phyloP scores from a whole-genome alignment of 2,888 invertebrate genomes.

The Caenorhabditis auriculariae region DNA sequence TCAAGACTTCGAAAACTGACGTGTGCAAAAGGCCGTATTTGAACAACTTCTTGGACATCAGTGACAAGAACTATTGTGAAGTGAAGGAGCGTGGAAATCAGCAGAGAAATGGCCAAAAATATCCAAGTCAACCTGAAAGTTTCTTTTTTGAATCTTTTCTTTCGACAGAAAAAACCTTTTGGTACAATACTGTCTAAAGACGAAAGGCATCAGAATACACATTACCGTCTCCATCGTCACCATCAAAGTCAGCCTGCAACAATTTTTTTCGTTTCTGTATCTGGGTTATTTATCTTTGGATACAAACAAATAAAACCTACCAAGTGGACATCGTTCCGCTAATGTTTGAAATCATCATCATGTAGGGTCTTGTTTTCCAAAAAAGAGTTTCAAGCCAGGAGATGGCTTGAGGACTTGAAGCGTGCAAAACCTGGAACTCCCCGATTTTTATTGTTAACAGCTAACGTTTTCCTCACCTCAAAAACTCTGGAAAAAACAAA shows the following conservation, averaged over 20 bases:
- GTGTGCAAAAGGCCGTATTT: conserved; percentile 11
- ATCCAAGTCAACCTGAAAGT: conserved; percentile 32
- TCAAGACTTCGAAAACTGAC: conserved; percentile 1
- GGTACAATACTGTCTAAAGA: conserved; percentile 56
- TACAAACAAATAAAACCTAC: no score
- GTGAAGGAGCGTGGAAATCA: conserved; percentile 29
- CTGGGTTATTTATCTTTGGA: not conserved
- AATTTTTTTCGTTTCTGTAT: not conserved
- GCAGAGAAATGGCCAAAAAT: conserved; percentile 20
- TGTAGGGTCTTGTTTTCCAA: conserved; percentile 54
- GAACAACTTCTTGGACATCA: conserved; percentile 15
- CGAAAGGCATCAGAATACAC: conserved; percentile 56
- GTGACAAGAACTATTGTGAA: conserved; percentile 26
- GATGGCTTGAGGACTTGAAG: conserved; percentile 38
- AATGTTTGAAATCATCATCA: conserved; percentile 58
- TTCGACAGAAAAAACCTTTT: conserved; percentile 15
- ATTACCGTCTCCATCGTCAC: conserved; percentile 58
- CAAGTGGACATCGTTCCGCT: conserved; percentile 59
- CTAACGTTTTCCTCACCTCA: conserved; percentile 34
- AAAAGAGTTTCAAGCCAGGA: conserved; percentile 47
- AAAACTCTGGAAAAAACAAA: conserved; percentile 53
- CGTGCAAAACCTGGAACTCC: conserved; percentile 47
- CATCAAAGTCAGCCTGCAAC: conserved; percentile 50
- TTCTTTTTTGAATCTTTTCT: not conserved
- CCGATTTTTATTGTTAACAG: not conserved